Percentiles rank a stretch among this genome's conserved stretches.
Evolutionary conservation across 2,797 vertebrate species (phyloP).

Genomic region (Malurus splendens): DNA sequence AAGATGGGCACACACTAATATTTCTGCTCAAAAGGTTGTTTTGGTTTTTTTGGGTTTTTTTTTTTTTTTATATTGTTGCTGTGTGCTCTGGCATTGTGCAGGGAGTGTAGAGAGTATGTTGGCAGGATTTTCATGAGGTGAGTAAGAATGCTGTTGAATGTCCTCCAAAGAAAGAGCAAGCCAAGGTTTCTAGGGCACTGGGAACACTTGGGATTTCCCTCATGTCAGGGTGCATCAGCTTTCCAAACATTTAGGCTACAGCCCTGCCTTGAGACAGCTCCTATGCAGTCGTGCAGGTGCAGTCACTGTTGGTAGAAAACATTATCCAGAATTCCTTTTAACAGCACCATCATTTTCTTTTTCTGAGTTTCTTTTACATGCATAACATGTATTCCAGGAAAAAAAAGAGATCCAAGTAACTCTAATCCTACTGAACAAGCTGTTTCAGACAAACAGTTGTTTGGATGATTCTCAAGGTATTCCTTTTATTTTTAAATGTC

Average conservation of each 20-base stretch:
- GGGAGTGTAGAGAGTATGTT: neutral
- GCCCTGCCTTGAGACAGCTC: neutral
- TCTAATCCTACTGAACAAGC: neutral
- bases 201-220: neutral
- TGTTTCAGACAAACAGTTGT: neutral
- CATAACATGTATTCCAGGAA: neutral
- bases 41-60: too few relatives aligned
- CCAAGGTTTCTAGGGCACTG: neutral
- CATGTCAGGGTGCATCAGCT: neutral
- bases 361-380: neutral
- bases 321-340: neutral
- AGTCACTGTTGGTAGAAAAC: neutral
- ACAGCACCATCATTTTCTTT: neutral
- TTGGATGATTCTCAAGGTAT: neutral
- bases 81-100: neutral
- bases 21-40: neutral
- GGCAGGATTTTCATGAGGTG: neutral
- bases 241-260: neutral
- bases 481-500: neutral
- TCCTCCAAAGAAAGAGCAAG: neutral
- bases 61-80: neutral
- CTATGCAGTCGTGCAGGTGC: neutral
- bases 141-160: neutral
- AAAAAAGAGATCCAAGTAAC: neutral
- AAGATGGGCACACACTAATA: neutral